phyloP scores from a whole-genome alignment of 2,797 vertebrate genomes.

The Xiphophorus birchmanni region DNA sequence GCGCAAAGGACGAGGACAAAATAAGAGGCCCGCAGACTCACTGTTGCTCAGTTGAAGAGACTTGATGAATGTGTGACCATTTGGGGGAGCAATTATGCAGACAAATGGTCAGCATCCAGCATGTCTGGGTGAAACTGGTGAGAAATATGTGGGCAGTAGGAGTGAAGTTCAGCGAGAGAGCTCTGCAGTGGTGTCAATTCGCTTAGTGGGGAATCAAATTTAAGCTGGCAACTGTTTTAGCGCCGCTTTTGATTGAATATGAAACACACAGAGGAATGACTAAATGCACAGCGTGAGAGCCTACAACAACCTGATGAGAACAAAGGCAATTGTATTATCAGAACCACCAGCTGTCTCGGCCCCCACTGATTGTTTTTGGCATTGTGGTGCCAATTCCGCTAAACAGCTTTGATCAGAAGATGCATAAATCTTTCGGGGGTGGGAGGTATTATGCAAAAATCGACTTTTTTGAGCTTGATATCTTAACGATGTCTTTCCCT shows the following conservation, averaged over 20 bases:
- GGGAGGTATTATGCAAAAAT: too few relatives aligned
- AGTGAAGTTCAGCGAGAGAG: slow-evolving; percentile 29
- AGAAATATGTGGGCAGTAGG: slow-evolving; percentile 24
- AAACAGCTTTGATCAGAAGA: background rate
- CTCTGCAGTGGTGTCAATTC: slow-evolving; percentile 41
- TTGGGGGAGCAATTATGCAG: slow-evolving; percentile 17
- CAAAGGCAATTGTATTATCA: background rate
- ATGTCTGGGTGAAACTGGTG: slow-evolving; percentile 12
- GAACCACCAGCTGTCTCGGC: background rate
- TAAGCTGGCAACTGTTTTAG: slow-evolving; percentile 43
- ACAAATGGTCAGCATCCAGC: slow-evolving; percentile 2
- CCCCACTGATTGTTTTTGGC: background rate
- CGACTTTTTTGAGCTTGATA: too few relatives aligned
- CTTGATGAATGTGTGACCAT: background rate
- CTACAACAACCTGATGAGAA: slow-evolving; percentile 11
- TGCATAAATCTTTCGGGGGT: background rate
- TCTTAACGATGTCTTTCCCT: too few relatives aligned
- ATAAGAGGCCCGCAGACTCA: slow-evolving; percentile 10
- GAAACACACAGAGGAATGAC: slow-evolving; percentile 28
- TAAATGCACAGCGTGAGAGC: slow-evolving; percentile 18
- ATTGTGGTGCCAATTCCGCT: background rate
- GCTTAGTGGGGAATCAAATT: slow-evolving; percentile 29
- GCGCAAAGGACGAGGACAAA: background rate
- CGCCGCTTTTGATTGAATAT: slow-evolving; percentile 28
- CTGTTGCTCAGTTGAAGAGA: slow-evolving; percentile 19